Base-by-base conservation (phyloP, 1,140 invertebrate genomes). In the Centruroides sculpturatus region DNA sequence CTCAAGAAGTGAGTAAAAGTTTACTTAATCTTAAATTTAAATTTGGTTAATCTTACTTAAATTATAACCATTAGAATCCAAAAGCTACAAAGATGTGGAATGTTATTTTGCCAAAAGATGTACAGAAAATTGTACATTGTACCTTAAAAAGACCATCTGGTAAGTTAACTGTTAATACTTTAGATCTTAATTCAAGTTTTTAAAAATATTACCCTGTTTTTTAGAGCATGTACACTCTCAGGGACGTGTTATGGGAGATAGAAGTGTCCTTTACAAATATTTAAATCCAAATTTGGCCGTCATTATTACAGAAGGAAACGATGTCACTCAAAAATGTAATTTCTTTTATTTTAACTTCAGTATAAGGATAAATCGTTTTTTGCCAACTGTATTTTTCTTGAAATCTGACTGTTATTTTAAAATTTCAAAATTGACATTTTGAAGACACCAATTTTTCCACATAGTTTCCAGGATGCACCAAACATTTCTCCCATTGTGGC, bases 181-280 rank as follows among this genome's bases (percentile, higher is more conserved):
- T 62, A 58, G 1, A 2, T 23, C 35, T 46, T 52, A 54, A 54
- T 34, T n/a, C 47, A 5, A 34, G 5, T 13, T 64, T 64, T 7
- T 46, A 13, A 0, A 54, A 34, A 48, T 36, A 8, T 4, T 54
- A 48, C 23, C n/a, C 55, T 48, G 3, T 47, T 68, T 7, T n/a
- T 41, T 64, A 82, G 95, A 98, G 77, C 83, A 85, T 69, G 91
- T 97, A 9, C 92, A 98, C 73, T 96, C 94, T 2, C 91, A 94
- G 72, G 96, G 96, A 36, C 82, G 92, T 68, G 94, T 98, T 41
- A 76, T 99, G 61, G 86, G 85, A 46, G 95, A 99, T 78, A 81
- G 96, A 67, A 92, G 88, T 70, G 95, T 99, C 50, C 81, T 98
- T 23, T 99, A 99, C 76, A 99, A 99, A 73, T 98, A 99, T 73